A percentile compares a stretch with the other conserved stretches of the same genome.
phyloP scores from a whole-genome alignment of 2,113 vertebrate species.

The Gymnorhina tibicen region DNA sequence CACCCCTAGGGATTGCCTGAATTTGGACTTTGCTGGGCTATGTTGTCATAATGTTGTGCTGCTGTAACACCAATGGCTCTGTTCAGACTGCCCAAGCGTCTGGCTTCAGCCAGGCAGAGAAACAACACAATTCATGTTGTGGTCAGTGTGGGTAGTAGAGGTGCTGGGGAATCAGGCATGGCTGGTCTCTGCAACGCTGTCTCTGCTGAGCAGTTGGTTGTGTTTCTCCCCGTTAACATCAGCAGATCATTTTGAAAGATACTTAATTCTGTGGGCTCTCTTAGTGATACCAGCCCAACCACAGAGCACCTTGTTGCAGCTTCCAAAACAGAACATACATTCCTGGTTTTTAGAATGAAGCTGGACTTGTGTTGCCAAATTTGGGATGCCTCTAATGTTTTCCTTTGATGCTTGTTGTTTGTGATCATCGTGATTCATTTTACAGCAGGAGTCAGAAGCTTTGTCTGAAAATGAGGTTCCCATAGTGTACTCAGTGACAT shows the following conservation, averaged over 20 bases:
- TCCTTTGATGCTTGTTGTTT: neutral
- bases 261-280: neutral
- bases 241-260: neutral
- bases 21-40: neutral
- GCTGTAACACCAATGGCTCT: fast-evolving
- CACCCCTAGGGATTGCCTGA: neutral
- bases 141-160: neutral
- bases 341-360: neutral
- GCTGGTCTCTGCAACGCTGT: neutral
- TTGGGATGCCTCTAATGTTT: neutral
- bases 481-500: neutral
- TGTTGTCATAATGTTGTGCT: fast-evolving
- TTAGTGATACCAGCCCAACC: neutral
- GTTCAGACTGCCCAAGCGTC: neutral
- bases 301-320: neutral
- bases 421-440: neutral
- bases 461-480: neutral
- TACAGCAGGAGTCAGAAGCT: neutral
- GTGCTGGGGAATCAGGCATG: neutral
- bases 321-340: neutral
- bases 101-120: neutral
- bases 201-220: neutral
- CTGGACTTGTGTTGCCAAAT: neutral
- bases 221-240: neutral
- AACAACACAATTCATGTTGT: neutral